Evolutionary conservation across 53 echinoderm and acorn worm species (phyloP).

Genomic region (Paracentrotus lividus): DNA sequence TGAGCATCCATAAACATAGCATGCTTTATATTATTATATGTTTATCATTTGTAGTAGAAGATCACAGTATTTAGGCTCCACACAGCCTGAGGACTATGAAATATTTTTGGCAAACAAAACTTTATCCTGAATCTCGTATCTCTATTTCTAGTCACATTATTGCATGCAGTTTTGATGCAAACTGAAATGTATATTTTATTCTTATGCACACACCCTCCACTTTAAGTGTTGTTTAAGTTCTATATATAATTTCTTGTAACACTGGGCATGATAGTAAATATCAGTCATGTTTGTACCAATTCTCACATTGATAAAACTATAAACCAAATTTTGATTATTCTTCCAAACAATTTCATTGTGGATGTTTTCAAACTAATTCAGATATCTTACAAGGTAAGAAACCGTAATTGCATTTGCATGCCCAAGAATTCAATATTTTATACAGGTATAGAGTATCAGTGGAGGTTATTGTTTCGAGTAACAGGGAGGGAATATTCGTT

Average conservation of each 20-base stretch:
- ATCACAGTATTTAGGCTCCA: too few relatives aligned
- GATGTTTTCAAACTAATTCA: constrained; percentile 40
- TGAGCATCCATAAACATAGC: too few relatives aligned
- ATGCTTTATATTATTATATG: too few relatives aligned
- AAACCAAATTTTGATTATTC: constrained; percentile 27
- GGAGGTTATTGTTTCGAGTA: too few relatives aligned
- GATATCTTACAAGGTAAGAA: constrained; percentile 56
- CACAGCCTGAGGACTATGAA: too few relatives aligned
- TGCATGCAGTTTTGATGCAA: neutral
- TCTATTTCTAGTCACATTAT: neutral
- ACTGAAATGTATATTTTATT: neutral
- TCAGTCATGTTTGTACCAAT: neutral
- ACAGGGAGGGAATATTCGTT: too few relatives aligned
- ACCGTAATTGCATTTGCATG: constrained; percentile 27
- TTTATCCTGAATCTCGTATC: neutral
- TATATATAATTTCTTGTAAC: neutral
- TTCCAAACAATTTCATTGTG: constrained; percentile 19
- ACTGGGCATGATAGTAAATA: neutral
- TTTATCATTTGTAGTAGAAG: too few relatives aligned
- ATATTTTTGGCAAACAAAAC: too few relatives aligned
- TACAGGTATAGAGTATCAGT: too few relatives aligned
- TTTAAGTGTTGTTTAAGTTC: neutral
- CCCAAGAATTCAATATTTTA: neutral
- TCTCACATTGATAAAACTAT: neutral
- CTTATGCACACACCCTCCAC: neutral